Evolutionary conservation across 2,797 vertebrate species (phyloP).

Genomic region (Balearica regulorum): DNA sequence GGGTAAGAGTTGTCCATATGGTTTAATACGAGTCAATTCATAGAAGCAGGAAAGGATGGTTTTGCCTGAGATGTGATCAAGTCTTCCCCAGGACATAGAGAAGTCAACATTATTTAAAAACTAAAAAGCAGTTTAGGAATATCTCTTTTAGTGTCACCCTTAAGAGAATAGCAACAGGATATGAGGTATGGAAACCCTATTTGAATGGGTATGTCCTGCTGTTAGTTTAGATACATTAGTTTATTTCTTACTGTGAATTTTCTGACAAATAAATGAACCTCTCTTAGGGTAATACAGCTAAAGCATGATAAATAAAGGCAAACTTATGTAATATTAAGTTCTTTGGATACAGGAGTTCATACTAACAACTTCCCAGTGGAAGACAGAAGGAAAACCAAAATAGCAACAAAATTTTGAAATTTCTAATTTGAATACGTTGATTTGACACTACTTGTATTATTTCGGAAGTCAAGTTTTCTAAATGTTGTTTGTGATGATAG

Average conservation of each 20-base stretch:
- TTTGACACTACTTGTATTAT: neutral
- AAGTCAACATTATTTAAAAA: neutral
- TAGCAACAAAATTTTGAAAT: neutral
- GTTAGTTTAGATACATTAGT: neutral
- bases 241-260: neutral
- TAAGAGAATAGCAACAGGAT: neutral
- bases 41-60: neutral
- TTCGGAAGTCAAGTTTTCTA: neutral
- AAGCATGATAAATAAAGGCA: neutral
- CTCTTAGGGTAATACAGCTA: neutral
- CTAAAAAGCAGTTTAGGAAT: neutral
- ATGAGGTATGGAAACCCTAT: neutral
- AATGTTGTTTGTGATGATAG: neutral
- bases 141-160: neutral
- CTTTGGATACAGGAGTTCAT: neutral
- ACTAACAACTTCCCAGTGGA: neutral
- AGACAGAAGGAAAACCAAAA: neutral
- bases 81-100: neutral
- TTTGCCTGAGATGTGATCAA: neutral
- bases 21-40: neutral
- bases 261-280: neutral
- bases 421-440: neutral
- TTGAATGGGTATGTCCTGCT: neutral
- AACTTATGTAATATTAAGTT: neutral
- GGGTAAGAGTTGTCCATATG: neutral